A percentile compares a stretch with the other conserved stretches of the same genome.
phyloP scores from a whole-genome alignment of 2,113 vertebrate genomes.

The Zootoca vivipara region DNA sequence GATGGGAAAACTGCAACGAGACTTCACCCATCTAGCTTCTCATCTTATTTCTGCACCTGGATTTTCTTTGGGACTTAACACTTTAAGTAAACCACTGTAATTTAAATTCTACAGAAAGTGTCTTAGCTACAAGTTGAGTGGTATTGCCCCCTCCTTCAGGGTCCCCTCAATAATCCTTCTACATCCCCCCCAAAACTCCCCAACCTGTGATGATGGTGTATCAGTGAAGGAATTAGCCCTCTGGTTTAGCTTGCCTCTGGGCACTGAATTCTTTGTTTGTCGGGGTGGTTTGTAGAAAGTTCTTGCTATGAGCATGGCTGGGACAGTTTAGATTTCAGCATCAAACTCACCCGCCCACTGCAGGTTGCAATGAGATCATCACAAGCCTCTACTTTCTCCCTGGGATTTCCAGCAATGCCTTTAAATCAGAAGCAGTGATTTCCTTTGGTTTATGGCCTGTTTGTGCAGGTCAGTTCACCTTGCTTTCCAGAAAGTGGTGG shows the following conservation, averaged over 20 bases:
- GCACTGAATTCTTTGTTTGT: not conserved
- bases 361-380: slow-evolving; percentile 44
- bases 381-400: not conserved
- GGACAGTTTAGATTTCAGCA: not conserved
- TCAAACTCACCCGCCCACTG: not conserved
- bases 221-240: not conserved
- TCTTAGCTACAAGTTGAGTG: not conserved
- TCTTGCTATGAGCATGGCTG: not conserved
- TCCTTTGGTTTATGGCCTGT: accelerated
- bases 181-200: not conserved
- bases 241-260: not conserved
- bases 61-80: not conserved
- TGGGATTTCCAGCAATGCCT: accelerated
- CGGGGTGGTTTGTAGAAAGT: not conserved
- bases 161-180: not conserved
- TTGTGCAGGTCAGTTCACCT: accelerated
- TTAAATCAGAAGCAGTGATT: not conserved
- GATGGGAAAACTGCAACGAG: no score
- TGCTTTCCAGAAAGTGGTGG: not conserved
- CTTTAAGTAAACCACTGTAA: not conserved
- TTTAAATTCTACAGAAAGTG: not conserved
- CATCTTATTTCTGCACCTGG: not conserved
- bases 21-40: not conserved
- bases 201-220: not conserved
- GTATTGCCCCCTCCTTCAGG: not conserved